These are phyloP conservation scores for Brienomyrus brachyistius DNA, from an alignment of 2,113 vertebrate genomes.

Conservation along the genomic window DNA sequence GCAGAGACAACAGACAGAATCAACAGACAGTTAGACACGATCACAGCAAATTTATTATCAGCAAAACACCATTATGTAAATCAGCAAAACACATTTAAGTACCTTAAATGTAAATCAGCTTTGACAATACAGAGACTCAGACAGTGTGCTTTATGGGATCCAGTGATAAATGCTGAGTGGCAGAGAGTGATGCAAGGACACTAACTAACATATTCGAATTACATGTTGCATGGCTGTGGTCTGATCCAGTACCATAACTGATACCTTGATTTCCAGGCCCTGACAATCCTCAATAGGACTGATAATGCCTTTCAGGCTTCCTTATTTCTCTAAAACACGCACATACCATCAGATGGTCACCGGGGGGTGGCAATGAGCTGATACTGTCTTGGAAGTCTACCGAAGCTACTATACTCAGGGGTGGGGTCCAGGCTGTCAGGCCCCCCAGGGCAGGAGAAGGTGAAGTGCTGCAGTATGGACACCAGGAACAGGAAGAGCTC, in stretches of 20 bases:
- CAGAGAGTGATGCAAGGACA: too few species aligned
- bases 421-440: slow-evolving; percentile 45
- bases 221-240: too few species aligned
- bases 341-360: slow-evolving; percentile 17
- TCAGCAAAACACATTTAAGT: background rate
- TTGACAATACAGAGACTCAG: background rate
- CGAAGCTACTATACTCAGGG: slow-evolving; percentile 54
- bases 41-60: background rate
- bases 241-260: too few species aligned
- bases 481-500: slow-evolving; percentile 65
- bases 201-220: too few species aligned
- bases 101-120: background rate
- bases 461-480: slow-evolving; percentile 57
- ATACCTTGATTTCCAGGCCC: too few species aligned
- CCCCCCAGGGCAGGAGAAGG: slow-evolving; percentile 44
- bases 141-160: too few species aligned
- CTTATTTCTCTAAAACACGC: background rate
- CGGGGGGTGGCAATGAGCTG: slow-evolving; percentile 49
- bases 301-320: background rate
- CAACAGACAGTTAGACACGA: background rate
- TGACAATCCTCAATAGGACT: background rate
- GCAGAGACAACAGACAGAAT: too few species aligned
- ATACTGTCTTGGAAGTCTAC: slow-evolving; percentile 47
- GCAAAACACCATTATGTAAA: background rate
- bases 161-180: too few species aligned